Evolutionary conservation across 2,797 vertebrate genomes (phyloP).

Genomic region (Poeciliopsis paucimaculata): DNA sequence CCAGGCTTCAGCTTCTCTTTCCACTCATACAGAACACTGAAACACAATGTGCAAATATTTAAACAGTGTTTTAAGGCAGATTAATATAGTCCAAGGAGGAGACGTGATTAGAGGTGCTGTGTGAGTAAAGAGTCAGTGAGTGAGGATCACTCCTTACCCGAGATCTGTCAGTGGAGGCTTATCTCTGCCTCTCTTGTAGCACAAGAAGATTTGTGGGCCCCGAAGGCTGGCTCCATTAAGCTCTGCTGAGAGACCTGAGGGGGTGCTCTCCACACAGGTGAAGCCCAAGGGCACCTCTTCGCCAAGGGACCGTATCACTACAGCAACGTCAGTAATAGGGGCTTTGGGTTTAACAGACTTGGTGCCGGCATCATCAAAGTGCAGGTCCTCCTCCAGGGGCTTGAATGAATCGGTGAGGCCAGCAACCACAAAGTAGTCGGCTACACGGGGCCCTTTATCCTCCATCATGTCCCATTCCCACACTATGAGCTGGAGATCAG

Average conservation of each 20-base stretch:
- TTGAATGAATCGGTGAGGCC: slow-evolving; percentile 93
- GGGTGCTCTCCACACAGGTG: slow-evolving; percentile 91
- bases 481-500: slow-evolving; percentile 62
- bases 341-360: slow-evolving; percentile 89
- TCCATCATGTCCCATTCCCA: slow-evolving; percentile 97
- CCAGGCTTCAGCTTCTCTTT: slow-evolving; percentile 96
- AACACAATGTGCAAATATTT: slow-evolving; percentile 10
- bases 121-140: slow-evolving; percentile 62
- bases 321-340: slow-evolving; percentile 94
- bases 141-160: slow-evolving; percentile 87
- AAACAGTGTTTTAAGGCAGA: slow-evolving; percentile 52
- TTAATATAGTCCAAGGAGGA: slow-evolving; percentile 52
- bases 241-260: slow-evolving; percentile 93
- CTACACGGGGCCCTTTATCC: slow-evolving; percentile 97
- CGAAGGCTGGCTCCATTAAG: slow-evolving; percentile 95
- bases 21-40: slow-evolving; percentile 94
- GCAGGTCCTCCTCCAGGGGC: slow-evolving; percentile 94
- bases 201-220: slow-evolving; percentile 95
- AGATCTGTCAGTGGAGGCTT: slow-evolving; percentile 97
- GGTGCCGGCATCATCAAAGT: slow-evolving; percentile 90
- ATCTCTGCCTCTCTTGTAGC: slow-evolving; percentile 95
- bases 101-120: slow-evolving; percentile 64
- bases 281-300: slow-evolving; percentile 94
- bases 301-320: slow-evolving; percentile 94
- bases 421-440: slow-evolving; percentile 98